These are phyloP conservation scores for Belonocnema kinseyi DNA, from an alignment of 1,140 invertebrate genomes.

Conservation along the genomic window DNA sequence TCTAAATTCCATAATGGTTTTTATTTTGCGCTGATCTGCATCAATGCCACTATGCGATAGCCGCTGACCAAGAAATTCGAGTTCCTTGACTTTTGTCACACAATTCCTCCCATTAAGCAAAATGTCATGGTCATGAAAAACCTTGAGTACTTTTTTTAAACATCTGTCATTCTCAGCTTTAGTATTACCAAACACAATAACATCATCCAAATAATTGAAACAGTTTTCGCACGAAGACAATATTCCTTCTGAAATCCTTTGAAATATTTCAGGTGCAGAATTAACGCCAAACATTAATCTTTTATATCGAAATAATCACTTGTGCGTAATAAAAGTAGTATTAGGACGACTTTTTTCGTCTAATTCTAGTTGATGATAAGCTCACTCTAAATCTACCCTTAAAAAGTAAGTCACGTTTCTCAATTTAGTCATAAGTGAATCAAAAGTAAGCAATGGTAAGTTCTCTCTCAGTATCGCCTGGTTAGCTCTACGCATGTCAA, in stretches of 20 bases:
- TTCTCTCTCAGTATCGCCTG: constrained; percentile 56
- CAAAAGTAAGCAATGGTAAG: constrained; percentile 54
- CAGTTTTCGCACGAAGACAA: not conserved
- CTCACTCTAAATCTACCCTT: constrained; percentile 54
- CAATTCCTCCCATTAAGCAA: constrained; percentile 32
- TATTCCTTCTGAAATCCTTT: not conserved
- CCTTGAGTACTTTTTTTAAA: not conserved
- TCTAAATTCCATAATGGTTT: constrained; percentile 45
- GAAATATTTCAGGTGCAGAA: constrained; percentile 8
- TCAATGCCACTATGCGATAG: constrained; percentile 49
- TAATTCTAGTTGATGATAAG: constrained; percentile 60
- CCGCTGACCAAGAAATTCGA: constrained; percentile 57
- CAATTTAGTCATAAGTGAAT: constrained; percentile 48
- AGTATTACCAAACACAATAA: not conserved
- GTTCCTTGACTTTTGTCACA: constrained; percentile 44
- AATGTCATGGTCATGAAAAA: not conserved
- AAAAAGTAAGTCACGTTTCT: constrained; percentile 54
- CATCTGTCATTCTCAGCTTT: not conserved
- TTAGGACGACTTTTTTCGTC: constrained; percentile 45
- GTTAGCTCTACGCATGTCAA: constrained; percentile 57
- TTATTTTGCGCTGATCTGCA: constrained; percentile 49
- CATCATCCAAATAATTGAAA: not conserved
- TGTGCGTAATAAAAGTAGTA: constrained; percentile 16
- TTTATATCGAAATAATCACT: constrained; percentile 53
- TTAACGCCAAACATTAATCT: constrained; percentile 33